Conservation (phyloP, 2,797 vertebrate species). For the Brotula barbata region DNA sequence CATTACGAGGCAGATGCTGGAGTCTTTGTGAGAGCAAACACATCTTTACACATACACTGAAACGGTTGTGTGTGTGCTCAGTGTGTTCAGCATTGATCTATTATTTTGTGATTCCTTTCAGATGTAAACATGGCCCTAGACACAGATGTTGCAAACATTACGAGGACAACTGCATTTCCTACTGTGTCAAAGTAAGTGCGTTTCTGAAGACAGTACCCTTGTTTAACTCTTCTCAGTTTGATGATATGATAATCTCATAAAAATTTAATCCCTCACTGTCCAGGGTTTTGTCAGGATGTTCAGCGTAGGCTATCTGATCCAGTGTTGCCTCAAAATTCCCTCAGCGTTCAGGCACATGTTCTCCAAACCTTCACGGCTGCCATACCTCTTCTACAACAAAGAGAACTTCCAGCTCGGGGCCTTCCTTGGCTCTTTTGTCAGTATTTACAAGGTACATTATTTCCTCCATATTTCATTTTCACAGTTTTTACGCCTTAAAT, state of each 20-base stretch:
- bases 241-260: too few species aligned
- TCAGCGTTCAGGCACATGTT: conserved; percentile 92
- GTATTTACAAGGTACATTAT: conserved; percentile 93
- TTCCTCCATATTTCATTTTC: conserved; percentile 9
- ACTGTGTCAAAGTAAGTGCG: conserved; percentile 93
- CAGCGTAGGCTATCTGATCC: conserved; percentile 96
- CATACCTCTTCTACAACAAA: conserved; percentile 96
- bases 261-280: conserved; percentile 13
- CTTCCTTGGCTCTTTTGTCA: conserved; percentile 97
- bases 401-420: conserved; percentile 97
- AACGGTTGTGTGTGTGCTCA: neutral
- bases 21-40: conserved; percentile 85
- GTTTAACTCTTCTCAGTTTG: too few species aligned
- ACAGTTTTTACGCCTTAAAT: neutral
- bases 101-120: conserved; percentile 71
- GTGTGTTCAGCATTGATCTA: neutral
- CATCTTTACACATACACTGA: neutral
- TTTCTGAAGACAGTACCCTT: neutral
- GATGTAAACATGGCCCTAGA: conserved; percentile 94
- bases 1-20: conserved; percentile 83
- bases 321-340: conserved; percentile 96
- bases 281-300: conserved; percentile 99
- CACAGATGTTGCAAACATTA: conserved; percentile 99
- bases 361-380: conserved; percentile 90
- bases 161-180: conserved; percentile 97